phyloP scores from a whole-genome alignment of 2,888 invertebrate species.

The Scaptomyza parva region DNA sequence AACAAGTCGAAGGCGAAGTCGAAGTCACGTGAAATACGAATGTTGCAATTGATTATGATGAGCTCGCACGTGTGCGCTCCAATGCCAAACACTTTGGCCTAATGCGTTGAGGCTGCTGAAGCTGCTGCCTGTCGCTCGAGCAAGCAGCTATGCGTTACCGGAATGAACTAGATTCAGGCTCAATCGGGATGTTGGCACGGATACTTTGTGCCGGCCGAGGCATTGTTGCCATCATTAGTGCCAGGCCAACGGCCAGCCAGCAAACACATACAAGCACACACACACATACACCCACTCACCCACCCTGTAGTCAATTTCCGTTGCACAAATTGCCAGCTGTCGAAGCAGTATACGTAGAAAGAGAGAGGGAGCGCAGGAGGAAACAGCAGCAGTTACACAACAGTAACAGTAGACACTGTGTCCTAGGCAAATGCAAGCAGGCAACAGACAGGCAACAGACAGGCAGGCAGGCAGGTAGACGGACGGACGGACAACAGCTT shows the following conservation, averaged over 20 bases:
- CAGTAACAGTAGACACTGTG: neutral
- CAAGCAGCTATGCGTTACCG: neutral
- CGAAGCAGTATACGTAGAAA: neutral
- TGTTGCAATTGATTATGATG: constrained; percentile 59
- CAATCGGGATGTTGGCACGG: constrained; percentile 12
- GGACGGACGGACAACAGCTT: constrained; percentile 22
- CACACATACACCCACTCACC: neutral
- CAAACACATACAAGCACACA: constrained; percentile 5
- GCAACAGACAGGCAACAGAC: constrained; percentile 3
- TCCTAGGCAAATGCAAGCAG: neutral
- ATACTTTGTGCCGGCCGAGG: neutral
- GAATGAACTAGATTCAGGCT: too few relatives aligned
- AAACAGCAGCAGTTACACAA: neutral
- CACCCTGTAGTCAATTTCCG: constrained; percentile 62
- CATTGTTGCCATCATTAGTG: constrained; percentile 47
- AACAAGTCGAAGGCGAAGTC: too few relatives aligned
- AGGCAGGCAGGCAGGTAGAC: neutral
- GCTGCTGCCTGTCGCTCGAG: too few relatives aligned
- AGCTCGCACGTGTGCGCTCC: constrained; percentile 43
- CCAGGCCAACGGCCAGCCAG: constrained; percentile 27
- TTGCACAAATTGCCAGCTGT: constrained; percentile 56
- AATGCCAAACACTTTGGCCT: constrained; percentile 56
- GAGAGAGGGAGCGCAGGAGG: neutral
- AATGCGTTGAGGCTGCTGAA: constrained; percentile 40
- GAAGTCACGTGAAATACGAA: constrained; percentile 44